Evolutionary conservation across 2,797 vertebrate species (phyloP), one percentile per base, ranked within the genome.

Genomic region (Pseudotriccus pelzelni): DNA sequence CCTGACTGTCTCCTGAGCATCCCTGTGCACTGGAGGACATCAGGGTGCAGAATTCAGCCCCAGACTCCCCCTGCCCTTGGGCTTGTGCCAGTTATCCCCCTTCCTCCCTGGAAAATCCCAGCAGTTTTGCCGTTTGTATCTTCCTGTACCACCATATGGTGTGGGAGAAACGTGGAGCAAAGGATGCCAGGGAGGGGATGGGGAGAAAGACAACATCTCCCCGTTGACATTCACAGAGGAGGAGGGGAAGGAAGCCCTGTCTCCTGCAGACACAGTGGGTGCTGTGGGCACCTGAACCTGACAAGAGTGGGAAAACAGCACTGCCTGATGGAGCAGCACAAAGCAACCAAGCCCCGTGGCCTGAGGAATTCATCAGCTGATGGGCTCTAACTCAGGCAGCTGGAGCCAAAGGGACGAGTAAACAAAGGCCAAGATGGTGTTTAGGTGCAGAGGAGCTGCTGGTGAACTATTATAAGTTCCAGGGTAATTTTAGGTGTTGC

Each of bases 201-300:
- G 49, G 49, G 32, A 46, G 43, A 14, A 55, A 34, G 56, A 39
- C n/a, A 47, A 3, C 49, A 9, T 32, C 53, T 43, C 41, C 12
- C 23, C 50, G 18, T 13, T 3, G 5, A 4, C 7, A 7, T 28
- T 30, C 36, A 1, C 1, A 18, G 64, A 63, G 64, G 8, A 76
- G 46, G 52, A 74, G 41, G 28, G 52, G 19, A 52, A 30, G 1
- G 4, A 68, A 86, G 17, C 12, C 14, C 9, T 64, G 14, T 47
- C 9, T 37, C 18, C 34, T 8, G 22, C 74, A 69, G 32, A 53
- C 28, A 32, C 5, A 1, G 17, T 2, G 5, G 52, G 30, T 43
- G 47, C 63, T 47, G 49, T 27, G 4, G 46, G 27, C 2, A 15
- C 39, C 24, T 3, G 1, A 27, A 23, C 44, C 56, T 0, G 0